Evolutionary conservation across 2,113 vertebrate genomes (phyloP).

Genomic region (Mirounga angustirostris): DNA sequence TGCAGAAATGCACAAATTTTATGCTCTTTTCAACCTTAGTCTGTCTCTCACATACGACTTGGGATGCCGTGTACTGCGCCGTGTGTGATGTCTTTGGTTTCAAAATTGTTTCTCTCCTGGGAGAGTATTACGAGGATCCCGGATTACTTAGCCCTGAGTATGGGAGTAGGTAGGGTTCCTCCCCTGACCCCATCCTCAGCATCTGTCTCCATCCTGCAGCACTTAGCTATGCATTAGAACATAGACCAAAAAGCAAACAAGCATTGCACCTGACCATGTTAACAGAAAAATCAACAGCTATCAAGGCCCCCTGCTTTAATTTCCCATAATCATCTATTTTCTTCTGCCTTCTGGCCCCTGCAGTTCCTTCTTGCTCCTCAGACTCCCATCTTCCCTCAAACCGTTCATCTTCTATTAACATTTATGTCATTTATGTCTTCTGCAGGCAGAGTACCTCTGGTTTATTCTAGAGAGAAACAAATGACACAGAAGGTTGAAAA

Average conservation of each 20-base stretch:
- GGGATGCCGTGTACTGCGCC: no score
- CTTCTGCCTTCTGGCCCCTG: not conserved
- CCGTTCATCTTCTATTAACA: not conserved
- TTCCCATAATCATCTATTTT: not conserved
- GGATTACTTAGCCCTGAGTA: not conserved
- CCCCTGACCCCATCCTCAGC: not conserved
- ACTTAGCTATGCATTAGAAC: conserved; percentile 41
- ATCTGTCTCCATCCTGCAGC: not conserved
- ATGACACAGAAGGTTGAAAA: conserved; percentile 9
- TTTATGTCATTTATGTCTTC: not conserved
- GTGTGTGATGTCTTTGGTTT: not conserved
- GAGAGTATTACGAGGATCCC: not conserved
- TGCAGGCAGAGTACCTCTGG: not conserved
- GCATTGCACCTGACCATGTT: not conserved
- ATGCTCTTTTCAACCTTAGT: not conserved
- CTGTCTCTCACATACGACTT: not conserved
- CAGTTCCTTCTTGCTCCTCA: not conserved
- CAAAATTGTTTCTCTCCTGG: not conserved
- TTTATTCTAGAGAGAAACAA: not conserved
- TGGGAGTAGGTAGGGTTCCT: not conserved
- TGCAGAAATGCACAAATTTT: not conserved
- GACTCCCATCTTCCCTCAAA: not conserved
- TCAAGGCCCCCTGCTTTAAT: not conserved
- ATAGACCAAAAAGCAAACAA: not conserved
- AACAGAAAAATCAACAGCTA: conserved; percentile 10